Base-by-base conservation (phyloP, 2,797 vertebrate genomes). In the Masticophis lateralis region DNA sequence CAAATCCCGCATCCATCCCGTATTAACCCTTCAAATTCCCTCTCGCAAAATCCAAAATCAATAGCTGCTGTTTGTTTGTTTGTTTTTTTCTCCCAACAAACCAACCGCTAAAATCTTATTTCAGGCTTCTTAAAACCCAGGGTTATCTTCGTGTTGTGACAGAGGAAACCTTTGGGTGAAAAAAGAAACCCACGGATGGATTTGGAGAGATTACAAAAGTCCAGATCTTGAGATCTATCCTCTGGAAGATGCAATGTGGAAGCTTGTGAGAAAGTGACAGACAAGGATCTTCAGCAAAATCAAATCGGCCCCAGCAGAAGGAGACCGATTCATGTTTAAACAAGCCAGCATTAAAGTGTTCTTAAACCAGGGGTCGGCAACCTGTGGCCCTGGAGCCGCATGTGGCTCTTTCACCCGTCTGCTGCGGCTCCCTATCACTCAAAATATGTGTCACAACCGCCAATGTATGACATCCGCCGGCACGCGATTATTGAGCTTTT, bases 251-350 rank as follows among this genome's bases (percentile, higher is more conserved):
- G 27, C 28, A 0, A 9, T n/a, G 4, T 2, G 2, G 28, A 69
- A 69, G 28, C 28, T 60, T 92, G 92, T 94, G 92, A 94, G 63
- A 93, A 32, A 93, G 93, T n/a, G 55, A 89, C 94, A 95, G 91
- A 95, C 96, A 94, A 63, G 94, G 9, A 89, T 86, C 66, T 92
- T 90, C 63, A n/a, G 91, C 89, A 37, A 92, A 61, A 93, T 96
- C 92, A 91, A 93, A 94, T 90, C 86, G 94, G 56, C 79, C 74
- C 7, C 74, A 53, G 55, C 43, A 74, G 94, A 96, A 93, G 47
- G 89, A 90, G 18, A 93, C 61, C 94, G 91, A 95, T 93, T 9
- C 88, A 96, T 95, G 28, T 96, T 96, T 95, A 95, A 96, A 94
- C 83, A 94, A 83, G 90, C 94, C 94, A 94, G 83, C 91, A 57